These are phyloP conservation scores for Leuciscus waleckii DNA, from an alignment of 2,797 vertebrate species.

Conservation along the genomic window DNA sequence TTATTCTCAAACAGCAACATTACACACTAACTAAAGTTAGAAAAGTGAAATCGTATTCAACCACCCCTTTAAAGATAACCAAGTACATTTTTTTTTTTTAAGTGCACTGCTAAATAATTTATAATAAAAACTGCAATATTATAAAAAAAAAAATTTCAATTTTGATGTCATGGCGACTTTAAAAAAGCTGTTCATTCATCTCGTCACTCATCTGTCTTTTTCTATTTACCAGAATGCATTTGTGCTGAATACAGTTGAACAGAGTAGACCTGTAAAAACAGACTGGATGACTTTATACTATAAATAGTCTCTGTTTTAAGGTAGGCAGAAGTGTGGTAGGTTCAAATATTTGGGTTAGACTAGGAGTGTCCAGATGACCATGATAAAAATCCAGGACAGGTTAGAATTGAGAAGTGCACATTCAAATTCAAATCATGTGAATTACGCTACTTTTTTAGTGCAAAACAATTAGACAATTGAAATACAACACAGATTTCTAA, in stretches of 20 bases:
- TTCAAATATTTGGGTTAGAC: not conserved
- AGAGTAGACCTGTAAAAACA: not conserved
- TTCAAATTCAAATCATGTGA: not conserved
- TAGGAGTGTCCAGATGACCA: not conserved
- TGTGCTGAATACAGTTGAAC: not conserved
- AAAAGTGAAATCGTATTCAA: too few species aligned
- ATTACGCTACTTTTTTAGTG: not conserved
- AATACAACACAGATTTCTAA: not conserved
- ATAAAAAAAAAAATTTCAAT: too few species aligned
- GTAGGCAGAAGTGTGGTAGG: not conserved
- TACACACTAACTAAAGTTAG: too few species aligned
- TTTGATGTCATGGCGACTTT: too few species aligned
- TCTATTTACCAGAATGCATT: not conserved
- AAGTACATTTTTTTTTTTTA: too few species aligned
- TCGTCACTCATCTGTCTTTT: not conserved
- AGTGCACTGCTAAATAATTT: too few species aligned
- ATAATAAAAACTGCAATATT: too few species aligned
- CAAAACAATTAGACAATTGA: not conserved
- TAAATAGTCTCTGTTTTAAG: not conserved
- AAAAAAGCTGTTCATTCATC: not conserved
- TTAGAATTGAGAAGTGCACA: not conserved
- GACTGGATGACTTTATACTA: not conserved
- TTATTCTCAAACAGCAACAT: too few species aligned
- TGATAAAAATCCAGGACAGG: not conserved
- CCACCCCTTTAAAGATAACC: too few species aligned